Evolutionary conservation across 2,797 vertebrate species (phyloP), one percentile per base, ranked within the genome.

Genomic region (Picus viridis): DNA sequence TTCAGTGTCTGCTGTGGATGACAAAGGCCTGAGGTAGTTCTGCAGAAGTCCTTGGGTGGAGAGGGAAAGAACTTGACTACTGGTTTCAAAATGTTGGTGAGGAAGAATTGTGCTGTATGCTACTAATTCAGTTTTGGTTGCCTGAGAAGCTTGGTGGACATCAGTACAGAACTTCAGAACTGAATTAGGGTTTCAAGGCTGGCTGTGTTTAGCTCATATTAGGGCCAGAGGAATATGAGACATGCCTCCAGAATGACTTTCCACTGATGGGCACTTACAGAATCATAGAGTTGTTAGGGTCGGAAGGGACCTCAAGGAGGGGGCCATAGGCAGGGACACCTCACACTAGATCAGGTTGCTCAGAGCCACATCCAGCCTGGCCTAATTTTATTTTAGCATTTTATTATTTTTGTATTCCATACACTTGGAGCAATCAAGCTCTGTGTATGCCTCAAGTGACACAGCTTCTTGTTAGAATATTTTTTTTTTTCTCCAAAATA

Each of bases 151-250:
- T 10, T 86, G 6, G 9, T 63, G 72, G 34, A 62, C 5, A 3
- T 74, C 4, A 76, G 29, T 18, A 9, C 1, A 30, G 61, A 71
- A 36, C 17, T 89, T 57, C 8, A 49, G 7, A 61, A 69, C 7
- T 65, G 16, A 72, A 20, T 69, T 77, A 71, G 41, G 8, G 2
- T 43, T 88, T 79, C 39, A 53, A 83, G 62, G 41, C 3, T 32
- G 64, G 13, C 11, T 8, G 2, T 29, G 5, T 64, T 68, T n/a
- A 58, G 22, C 43, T 87, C 0, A 0, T 58, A 7, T 58, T 64
- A 62, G 58, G 26, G 27, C 87, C 19, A 47, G 20, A 65, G 75
- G 47, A 68, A 30, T 58, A 16, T 4, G 41, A 76, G 47, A 68
- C 7, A 23, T 68, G 30, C 69, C 10, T 83, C 29, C 7, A 36